Evolutionary conservation across 2,113 vertebrate genomes (phyloP).

Genomic region (Globicephala melas): DNA sequence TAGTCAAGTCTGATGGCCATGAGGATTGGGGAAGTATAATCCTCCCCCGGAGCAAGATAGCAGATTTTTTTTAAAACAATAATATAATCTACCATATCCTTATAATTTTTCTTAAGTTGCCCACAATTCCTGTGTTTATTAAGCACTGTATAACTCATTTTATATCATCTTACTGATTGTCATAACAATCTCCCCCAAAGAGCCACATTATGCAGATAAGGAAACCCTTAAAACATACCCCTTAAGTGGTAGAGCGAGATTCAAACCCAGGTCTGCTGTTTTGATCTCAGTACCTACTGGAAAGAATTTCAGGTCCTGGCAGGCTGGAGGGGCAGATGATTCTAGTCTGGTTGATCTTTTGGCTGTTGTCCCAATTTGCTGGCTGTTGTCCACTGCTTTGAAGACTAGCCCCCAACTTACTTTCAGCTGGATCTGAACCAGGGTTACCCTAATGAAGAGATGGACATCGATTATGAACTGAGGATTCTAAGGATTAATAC

Average conservation of each 20-base stretch:
- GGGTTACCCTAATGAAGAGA: not conserved
- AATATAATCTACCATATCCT: not conserved
- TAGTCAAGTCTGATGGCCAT: not conserved
- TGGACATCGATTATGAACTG: not conserved
- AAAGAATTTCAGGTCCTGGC: not conserved
- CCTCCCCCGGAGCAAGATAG: not conserved
- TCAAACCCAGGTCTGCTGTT: not conserved
- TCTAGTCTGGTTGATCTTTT: not conserved
- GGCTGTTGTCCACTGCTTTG: not conserved
- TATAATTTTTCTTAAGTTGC: not conserved
- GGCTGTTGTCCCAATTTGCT: not conserved
- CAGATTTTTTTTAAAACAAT: not conserved
- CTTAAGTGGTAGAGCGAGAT: not conserved
- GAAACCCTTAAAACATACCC: not conserved
- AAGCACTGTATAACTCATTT: not conserved
- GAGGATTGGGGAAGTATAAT: not conserved
- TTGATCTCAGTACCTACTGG: not conserved
- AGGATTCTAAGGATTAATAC: not conserved
- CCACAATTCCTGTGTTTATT: not conserved
- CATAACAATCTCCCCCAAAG: not conserved
- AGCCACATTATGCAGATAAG: not conserved
- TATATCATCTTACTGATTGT: not conserved
- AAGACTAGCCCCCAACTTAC: not conserved
- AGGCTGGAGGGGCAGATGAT: not conserved
- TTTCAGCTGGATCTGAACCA: conserved; percentile 31